These are phyloP conservation scores for Poeciliopsis presidionis DNA, from an alignment of 2,797 vertebrate species.

Conservation along the genomic window DNA sequence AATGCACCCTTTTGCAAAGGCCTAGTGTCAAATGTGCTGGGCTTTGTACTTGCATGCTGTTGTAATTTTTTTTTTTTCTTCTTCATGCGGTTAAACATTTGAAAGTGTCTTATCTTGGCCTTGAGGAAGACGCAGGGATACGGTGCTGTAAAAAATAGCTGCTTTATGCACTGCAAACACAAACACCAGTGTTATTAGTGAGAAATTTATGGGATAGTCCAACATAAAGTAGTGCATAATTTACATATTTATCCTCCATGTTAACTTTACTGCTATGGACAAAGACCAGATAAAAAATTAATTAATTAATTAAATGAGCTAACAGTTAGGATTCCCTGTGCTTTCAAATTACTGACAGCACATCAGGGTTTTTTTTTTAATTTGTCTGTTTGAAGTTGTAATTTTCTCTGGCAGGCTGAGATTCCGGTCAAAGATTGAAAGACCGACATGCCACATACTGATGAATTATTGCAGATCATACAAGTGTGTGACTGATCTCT, in stretches of 20 bases:
- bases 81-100: conserved; percentile 1
- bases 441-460: not conserved
- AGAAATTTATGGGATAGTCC: not conserved
- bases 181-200: not conserved
- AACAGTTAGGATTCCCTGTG: not conserved
- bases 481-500: not conserved
- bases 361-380: not conserved
- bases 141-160: not conserved
- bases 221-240: not conserved
- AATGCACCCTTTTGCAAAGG: conserved; percentile 41
- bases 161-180: not conserved
- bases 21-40: conserved; percentile 34
- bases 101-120: conserved; percentile 6
- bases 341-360: not conserved
- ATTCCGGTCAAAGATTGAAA: not conserved
- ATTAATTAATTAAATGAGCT: not conserved
- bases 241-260: not conserved
- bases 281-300: not conserved
- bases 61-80: conserved; percentile 1
- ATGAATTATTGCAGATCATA: conserved; percentile 1
- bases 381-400: not conserved
- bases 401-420: not conserved
- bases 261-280: not conserved
- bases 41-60: conserved; percentile 38
- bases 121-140: conserved; percentile 47